Evolutionary conservation across 2,888 invertebrate species (phyloP).

Genomic region (Punctoribates punctum): DNA sequence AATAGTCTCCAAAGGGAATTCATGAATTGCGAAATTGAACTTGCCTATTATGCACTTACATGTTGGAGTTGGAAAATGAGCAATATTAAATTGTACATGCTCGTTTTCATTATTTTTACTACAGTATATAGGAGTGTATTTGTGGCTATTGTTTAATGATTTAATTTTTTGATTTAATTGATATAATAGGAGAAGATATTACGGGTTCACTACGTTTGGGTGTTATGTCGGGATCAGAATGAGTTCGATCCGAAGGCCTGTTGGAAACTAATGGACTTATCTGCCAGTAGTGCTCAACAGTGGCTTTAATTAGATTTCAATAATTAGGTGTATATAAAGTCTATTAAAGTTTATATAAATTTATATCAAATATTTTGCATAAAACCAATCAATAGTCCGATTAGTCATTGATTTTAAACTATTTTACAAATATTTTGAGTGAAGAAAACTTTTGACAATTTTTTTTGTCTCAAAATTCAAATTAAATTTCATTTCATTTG

Average conservation of each 20-base stretch:
- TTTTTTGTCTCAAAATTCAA: background rate
- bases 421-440: background rate
- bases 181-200: constrained; percentile 72
- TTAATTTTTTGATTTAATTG: too few relatives aligned
- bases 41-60: too few relatives aligned
- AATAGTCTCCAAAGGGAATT: too few relatives aligned
- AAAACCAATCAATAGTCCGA: constrained; percentile 15
- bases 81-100: too few relatives aligned
- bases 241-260: constrained; percentile 92
- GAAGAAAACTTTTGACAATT: background rate
- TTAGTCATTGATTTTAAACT: background rate
- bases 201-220: constrained; percentile 95
- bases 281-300: constrained; percentile 46
- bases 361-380: constrained; percentile 9
- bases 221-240: constrained; percentile 87
- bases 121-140: too few relatives aligned
- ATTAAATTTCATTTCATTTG: background rate
- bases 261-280: constrained; percentile 82
- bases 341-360: constrained; percentile 12
- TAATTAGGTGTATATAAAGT: constrained; percentile 30
- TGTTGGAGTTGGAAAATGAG: too few relatives aligned
- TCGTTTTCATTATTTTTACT: too few relatives aligned
- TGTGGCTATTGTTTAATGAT: too few relatives aligned
- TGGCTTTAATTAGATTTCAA: constrained; percentile 39
- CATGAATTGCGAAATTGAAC: too few relatives aligned